Conservation (phyloP, 2,797 vertebrate species). For the Trichosurus vulpecula region DNA sequence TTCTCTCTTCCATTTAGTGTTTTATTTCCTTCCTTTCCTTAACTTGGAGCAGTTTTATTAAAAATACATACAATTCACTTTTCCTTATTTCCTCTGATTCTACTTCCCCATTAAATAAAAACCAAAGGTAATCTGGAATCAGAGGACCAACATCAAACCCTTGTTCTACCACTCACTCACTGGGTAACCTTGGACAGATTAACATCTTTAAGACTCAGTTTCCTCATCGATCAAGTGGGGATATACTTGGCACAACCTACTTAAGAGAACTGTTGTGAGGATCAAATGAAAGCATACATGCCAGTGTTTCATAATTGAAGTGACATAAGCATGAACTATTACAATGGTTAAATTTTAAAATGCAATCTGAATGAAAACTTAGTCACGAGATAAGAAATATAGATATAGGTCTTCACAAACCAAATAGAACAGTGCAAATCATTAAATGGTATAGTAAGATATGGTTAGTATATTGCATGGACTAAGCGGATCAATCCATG, state of each 20-base stretch:
- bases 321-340: neutral
- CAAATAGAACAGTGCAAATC: conserved; percentile 32
- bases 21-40: neutral
- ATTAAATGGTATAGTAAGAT: neutral
- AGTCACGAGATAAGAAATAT: neutral
- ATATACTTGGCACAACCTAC: neutral
- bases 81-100: neutral
- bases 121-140: neutral
- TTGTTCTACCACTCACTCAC: neutral
- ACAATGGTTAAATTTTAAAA: conserved; percentile 29
- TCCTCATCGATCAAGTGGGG: neutral
- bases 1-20: neutral
- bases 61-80: neutral
- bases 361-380: conserved; percentile 43
- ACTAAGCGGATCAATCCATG: neutral
- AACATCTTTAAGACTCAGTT: neutral
- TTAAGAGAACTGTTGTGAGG: neutral
- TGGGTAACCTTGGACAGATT: neutral
- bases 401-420: neutral
- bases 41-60: neutral
- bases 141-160: neutral
- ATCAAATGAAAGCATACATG: neutral
- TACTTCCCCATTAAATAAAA: neutral
- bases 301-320: neutral
- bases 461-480: neutral